phyloP scores from a whole-genome alignment of 2,797 vertebrate genomes.

The Clarias fuscus region DNA sequence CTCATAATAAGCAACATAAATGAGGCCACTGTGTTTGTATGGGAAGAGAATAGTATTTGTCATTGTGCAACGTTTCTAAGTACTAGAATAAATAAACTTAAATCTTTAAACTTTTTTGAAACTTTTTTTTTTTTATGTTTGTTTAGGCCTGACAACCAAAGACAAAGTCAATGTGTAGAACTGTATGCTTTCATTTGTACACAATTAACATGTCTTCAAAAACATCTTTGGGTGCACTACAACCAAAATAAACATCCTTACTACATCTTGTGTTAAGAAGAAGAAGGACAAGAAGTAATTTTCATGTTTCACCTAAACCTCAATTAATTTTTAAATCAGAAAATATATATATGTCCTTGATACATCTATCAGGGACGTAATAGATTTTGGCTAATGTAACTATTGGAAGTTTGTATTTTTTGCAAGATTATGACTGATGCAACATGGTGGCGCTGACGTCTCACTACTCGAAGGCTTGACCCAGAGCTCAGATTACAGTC shows the following conservation, averaged over 20 bases:
- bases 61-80: conserved; percentile 58
- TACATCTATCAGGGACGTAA: neutral
- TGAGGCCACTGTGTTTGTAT: conserved; percentile 51
- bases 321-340: neutral
- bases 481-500: neutral
- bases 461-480: neutral
- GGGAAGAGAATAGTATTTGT: conserved; percentile 54
- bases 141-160: neutral
- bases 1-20: conserved; percentile 46
- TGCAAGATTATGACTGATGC: neutral
- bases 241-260: neutral
- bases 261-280: neutral
- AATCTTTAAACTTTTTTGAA: conserved; percentile 45
- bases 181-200: neutral
- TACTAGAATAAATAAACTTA: conserved; percentile 55
- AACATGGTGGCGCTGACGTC: neutral
- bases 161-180: neutral
- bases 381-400: neutral
- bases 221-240: neutral
- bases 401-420: neutral
- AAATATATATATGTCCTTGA: neutral
- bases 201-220: neutral
- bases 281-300: too few relatives aligned
- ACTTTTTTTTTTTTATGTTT: conserved; percentile 12
- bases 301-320: too few relatives aligned